Base-by-base conservation (phyloP, 2,888 invertebrate species). In the Eilema sororculum region DNA sequence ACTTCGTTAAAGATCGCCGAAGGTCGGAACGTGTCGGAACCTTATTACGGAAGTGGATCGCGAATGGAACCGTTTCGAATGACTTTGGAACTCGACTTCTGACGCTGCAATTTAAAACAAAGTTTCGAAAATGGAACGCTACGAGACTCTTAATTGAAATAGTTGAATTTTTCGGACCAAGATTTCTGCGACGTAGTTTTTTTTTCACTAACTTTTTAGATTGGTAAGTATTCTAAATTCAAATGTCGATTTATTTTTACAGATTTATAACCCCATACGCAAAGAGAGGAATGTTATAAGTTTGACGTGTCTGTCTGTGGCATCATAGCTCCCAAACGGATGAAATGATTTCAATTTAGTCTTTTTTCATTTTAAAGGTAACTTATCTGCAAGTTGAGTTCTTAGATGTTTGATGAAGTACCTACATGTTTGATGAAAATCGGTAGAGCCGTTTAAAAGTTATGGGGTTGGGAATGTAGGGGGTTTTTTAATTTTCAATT, bases 121-220 rank as follows among this genome's bases (percentile, higher is more conserved):
- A 91, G 89, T 92, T 86, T 91, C 85, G 77, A 86, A 90, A 90
- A 89, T 86, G 87, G 89, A 90, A 88, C 87, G 87, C 87, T 86
- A 84, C 87, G 85, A 86, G 88, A 84, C 86, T 88, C 89, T 91
- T 93, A 91, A 93, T 92, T 92, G 93, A 92, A 93, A 93, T 92
- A 91, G 91, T 92, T 92, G 84, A 85, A 87, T 89, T 86, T 86
- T 87, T 80, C 80, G 82, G 75, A 75, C 76, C 67, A 81, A 80
- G 77, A 78, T 79, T 33, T 82, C 79, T 71, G 68, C 37, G 71
- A 75, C 76, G 65, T 67, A 71, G 37, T 68, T 70, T 80, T 78
- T 71, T 70, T 74, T 66, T 52, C 46, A 65, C 65, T 76, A 71
- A 25, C 73, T 74, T 74, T 68, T 16, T 20, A 0, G 2, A 52